Conservation (phyloP, 2,888 invertebrate genomes). For the Hoplodrina ambigua region DNA sequence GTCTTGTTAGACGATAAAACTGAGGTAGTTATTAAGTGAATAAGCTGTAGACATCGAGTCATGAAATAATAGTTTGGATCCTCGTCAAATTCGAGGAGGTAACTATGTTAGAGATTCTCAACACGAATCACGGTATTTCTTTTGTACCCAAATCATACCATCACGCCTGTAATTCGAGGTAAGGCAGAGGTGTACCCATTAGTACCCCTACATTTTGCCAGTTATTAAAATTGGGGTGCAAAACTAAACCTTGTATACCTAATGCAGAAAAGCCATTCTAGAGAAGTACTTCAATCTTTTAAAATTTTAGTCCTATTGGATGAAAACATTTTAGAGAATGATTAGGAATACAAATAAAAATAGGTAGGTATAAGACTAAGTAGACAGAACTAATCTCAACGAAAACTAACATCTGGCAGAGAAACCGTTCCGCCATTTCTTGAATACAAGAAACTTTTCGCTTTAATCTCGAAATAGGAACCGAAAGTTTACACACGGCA, state of each 20-base stretch:
- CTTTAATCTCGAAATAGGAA: slow-evolving; percentile 33
- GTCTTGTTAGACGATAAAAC: not conserved
- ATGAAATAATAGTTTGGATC: not conserved
- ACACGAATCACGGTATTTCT: too few species aligned
- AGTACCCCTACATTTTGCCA: too few species aligned
- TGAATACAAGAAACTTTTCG: slow-evolving; percentile 25
- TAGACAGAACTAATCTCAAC: slow-evolving; percentile 16
- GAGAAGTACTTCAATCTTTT: too few species aligned
- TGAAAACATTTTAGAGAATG: not conserved
- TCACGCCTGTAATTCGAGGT: too few species aligned
- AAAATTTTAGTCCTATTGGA: too few species aligned
- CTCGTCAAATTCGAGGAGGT: too few species aligned
- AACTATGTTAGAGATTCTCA: too few species aligned
- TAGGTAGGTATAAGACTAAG: not conserved
- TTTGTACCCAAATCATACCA: too few species aligned
- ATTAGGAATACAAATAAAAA: not conserved
- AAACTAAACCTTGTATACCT: too few species aligned
- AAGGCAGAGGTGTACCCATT: too few species aligned
- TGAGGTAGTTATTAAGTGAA: not conserved
- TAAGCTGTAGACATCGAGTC: not conserved
- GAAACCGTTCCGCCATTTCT: slow-evolving; percentile 23
- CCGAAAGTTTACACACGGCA: slow-evolving; percentile 15
- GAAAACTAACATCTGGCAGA: slow-evolving; percentile 22
- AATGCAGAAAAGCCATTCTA: too few species aligned
- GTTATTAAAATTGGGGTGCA: too few species aligned